A percentile compares a stretch with the other conserved stretches of the same genome.
Conservation (phyloP, 2,888 invertebrate genomes). For the Pinctada fucata region DNA sequence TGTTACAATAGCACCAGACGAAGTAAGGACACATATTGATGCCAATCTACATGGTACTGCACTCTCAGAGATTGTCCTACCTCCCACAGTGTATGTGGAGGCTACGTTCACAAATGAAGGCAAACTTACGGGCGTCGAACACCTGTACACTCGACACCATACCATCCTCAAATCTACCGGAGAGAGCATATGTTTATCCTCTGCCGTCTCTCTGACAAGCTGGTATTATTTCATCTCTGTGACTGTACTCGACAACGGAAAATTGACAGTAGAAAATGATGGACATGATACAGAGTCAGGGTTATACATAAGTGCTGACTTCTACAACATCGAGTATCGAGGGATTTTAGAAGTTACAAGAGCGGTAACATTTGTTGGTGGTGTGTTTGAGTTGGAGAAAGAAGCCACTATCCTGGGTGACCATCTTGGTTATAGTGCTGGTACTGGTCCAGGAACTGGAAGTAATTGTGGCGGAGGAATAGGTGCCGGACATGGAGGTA, state of each 20-base stretch:
- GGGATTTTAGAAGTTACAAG: constrained; percentile 41
- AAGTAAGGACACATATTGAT: constrained; percentile 49
- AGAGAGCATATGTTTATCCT: constrained; percentile 40
- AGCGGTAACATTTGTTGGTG: constrained; percentile 42
- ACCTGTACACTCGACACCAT: constrained; percentile 50
- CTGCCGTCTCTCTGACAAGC: constrained; percentile 26
- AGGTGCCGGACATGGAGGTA: constrained; percentile 60
- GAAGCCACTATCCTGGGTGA: constrained; percentile 47
- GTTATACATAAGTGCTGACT: constrained; percentile 38
- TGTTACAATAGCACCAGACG: constrained; percentile 43
- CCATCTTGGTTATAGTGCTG: constrained; percentile 44
- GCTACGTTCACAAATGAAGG: constrained; percentile 46
- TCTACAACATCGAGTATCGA: constrained; percentile 48
- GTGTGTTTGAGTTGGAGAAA: constrained; percentile 51
- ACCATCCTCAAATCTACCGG: constrained; percentile 47
- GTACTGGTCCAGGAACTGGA: constrained; percentile 52
- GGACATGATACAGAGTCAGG: constrained; percentile 38
- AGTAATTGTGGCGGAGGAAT: constrained; percentile 45
- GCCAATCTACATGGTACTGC: constrained; percentile 42
- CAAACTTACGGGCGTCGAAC: constrained; percentile 53
- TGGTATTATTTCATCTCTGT: constrained; percentile 49
- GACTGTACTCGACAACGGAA: constrained; percentile 50
- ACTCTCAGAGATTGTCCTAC: constrained; percentile 43
- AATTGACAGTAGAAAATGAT: constrained; percentile 41
- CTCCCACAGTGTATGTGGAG: constrained; percentile 51